These are phyloP conservation scores for Pelagia noctiluca DNA, from an alignment of 30 jellyfish, hydroid and myxozoan species.

Conservation along the genomic window DNA sequence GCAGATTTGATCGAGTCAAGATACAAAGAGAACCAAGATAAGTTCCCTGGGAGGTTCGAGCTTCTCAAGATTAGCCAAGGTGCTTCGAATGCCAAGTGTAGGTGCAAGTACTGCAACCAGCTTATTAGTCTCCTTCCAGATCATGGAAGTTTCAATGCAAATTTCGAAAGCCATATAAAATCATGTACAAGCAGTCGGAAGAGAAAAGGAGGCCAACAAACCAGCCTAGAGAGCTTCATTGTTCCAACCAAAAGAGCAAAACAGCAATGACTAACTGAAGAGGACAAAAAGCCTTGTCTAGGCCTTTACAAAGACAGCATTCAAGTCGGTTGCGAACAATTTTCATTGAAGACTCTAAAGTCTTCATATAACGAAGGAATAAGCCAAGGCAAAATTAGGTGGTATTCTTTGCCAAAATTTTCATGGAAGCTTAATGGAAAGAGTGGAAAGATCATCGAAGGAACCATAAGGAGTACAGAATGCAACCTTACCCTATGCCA, in stretches of 20 bases:
- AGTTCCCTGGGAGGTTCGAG: neutral
- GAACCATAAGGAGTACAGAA: neutral
- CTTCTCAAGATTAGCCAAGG: neutral
- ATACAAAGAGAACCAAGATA: neutral
- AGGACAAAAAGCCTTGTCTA: neutral
- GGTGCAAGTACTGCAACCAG: neutral
- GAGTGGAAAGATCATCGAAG: neutral
- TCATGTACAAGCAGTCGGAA: neutral
- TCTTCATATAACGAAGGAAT: neutral
- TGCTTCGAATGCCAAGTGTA: neutral
- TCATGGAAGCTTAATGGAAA: neutral
- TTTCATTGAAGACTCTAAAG: neutral
- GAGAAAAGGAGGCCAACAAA: neutral
- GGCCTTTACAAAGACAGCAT: neutral
- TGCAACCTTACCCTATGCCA: neutral
- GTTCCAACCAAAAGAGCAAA: slow-evolving; percentile 3
- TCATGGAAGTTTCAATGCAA: neutral
- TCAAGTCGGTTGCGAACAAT: neutral
- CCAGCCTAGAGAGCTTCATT: slow-evolving; percentile 10
- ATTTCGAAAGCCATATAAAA: neutral
- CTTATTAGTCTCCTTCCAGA: neutral
- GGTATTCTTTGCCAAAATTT: slow-evolving; percentile 28
- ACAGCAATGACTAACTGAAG: neutral
- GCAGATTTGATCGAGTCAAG: neutral
- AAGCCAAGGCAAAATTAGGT: neutral